phyloP scores from a whole-genome alignment of 1,140 invertebrate species.

The Sipha flava region DNA sequence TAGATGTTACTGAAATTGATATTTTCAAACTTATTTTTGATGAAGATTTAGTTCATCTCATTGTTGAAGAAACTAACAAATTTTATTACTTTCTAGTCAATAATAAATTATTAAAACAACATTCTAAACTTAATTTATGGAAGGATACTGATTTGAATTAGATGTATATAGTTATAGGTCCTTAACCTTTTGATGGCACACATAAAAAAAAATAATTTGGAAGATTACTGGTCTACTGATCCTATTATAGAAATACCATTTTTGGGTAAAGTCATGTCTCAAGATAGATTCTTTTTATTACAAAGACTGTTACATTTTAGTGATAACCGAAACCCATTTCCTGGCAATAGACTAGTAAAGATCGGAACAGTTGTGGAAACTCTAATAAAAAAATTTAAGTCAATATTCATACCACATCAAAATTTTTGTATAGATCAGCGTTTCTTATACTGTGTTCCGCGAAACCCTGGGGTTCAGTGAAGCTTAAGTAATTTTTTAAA shows the following conservation, averaged over 20 bases:
- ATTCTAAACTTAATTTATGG: not conserved
- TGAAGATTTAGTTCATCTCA: not conserved
- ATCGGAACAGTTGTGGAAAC: not conserved
- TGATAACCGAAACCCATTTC: not conserved
- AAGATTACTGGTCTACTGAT: not conserved
- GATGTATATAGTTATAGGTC: not conserved
- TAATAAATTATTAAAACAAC: not conserved
- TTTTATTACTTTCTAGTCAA: not conserved
- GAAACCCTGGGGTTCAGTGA: too few species aligned
- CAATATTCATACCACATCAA: constrained; percentile 33
- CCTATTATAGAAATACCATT: not conserved
- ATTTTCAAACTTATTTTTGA: not conserved
- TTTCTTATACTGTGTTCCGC: too few species aligned
- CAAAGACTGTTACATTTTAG: not conserved
- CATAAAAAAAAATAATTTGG: not conserved
- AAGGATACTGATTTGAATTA: not conserved
- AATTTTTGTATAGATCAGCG: too few species aligned
- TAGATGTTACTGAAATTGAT: not conserved
- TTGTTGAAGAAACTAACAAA: not conserved
- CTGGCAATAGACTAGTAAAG: not conserved
- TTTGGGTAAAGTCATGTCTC: not conserved
- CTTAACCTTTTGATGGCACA: not conserved
- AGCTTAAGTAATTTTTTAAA: too few species aligned
- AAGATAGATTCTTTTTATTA: not conserved
- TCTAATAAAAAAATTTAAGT: not conserved